These are phyloP conservation scores for Embiotoca jacksoni DNA, from an alignment of 2,113 vertebrate genomes.

Conservation along the genomic window DNA sequence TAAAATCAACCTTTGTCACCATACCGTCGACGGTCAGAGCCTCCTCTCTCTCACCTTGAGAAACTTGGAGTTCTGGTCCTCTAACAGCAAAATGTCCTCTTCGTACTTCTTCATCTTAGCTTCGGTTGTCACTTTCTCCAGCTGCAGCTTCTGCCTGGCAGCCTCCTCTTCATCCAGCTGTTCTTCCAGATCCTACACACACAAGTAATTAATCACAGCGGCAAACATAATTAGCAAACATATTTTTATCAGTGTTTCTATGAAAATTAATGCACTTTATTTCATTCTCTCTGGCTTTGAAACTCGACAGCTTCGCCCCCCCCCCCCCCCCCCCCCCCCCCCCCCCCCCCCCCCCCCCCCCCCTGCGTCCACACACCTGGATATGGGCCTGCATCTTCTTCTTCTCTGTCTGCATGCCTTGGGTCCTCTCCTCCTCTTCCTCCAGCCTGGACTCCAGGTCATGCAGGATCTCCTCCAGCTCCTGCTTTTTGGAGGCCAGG, in stretches of 20 bases:
- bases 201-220: constrained; percentile 9
- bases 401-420: constrained; percentile 94
- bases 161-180: constrained; percentile 97
- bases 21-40: not conserved
- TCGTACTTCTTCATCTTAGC: constrained; percentile 98
- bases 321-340: too few species aligned
- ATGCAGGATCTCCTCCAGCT: constrained; percentile 97
- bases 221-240: not conserved
- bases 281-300: too few species aligned
- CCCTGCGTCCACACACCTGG: constrained; percentile 83
- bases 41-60: constrained; percentile 86
- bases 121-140: constrained; percentile 97
- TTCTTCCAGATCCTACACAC: constrained; percentile 93
- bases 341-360: too few species aligned
- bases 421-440: constrained; percentile 96
- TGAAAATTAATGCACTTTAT: too few species aligned
- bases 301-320: too few species aligned
- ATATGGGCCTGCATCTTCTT: constrained; percentile 98
- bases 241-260: too few species aligned
- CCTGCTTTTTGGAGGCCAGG: constrained; percentile 96
- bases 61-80: constrained; percentile 98
- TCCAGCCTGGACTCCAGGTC: constrained; percentile 98
- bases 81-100: constrained; percentile 94
- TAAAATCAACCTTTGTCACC: too few species aligned
- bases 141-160: constrained; percentile 96